Percentiles rank a stretch among this genome's conserved stretches.
phyloP scores from a whole-genome alignment of 2,797 vertebrate genomes.

The Onychomys leucogaster region DNA sequence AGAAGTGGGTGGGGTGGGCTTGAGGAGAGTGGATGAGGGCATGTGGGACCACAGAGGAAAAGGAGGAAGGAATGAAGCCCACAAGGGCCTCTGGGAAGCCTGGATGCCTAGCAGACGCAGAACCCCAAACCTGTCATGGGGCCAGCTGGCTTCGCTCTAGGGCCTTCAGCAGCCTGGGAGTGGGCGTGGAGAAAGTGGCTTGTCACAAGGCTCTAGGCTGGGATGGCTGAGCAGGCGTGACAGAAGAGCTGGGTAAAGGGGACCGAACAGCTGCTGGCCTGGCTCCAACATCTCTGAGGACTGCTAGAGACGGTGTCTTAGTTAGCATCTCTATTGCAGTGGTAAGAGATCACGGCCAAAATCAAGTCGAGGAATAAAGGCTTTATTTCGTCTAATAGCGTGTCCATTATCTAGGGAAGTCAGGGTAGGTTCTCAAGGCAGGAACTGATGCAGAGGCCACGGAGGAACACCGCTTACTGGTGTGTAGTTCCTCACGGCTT shows the following conservation, averaged over 20 bases:
- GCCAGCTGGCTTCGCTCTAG: constrained; percentile 68
- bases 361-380: background rate
- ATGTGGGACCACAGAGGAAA: rapidly evolving
- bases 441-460: background rate
- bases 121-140: constrained; percentile 27
- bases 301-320: background rate
- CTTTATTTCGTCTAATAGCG: background rate
- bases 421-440: background rate
- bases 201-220: constrained; percentile 54
- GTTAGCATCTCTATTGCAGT: background rate
- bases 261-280: background rate
- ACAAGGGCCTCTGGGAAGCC: constrained; percentile 2
- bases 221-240: constrained; percentile 43
- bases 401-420: background rate
- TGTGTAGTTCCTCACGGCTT: background rate
- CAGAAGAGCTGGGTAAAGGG: constrained; percentile 48
- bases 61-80: background rate
- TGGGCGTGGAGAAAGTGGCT: constrained; percentile 73
- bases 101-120: background rate
- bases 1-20: background rate
- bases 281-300: background rate
- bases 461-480: background rate
- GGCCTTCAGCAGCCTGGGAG: constrained; percentile 73
- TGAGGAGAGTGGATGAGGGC: background rate
- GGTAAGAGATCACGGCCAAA: too few species aligned